A percentile compares a stretch with the other conserved stretches of the same genome.
Evolutionary conservation across 2,113 vertebrate species (phyloP).

Genomic region (Toxostoma redivivum): DNA sequence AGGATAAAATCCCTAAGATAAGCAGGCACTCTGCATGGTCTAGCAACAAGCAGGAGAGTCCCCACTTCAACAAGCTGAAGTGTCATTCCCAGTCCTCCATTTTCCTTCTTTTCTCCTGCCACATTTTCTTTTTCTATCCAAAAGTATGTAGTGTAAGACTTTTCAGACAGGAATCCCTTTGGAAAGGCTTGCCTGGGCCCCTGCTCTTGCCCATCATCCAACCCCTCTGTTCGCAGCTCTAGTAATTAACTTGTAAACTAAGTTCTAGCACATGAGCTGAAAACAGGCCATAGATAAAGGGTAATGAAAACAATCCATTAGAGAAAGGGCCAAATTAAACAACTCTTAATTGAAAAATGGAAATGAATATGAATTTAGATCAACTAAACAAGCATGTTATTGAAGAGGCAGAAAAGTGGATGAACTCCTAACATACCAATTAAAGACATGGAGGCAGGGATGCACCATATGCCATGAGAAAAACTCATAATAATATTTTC

Average conservation of each 20-base stretch:
- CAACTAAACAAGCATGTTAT: slow-evolving; percentile 49
- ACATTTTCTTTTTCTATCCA: background rate
- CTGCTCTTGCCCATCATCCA: background rate
- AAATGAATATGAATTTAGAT: slow-evolving; percentile 59
- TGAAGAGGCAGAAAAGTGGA: slow-evolving; percentile 49
- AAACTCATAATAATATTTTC: slow-evolving; percentile 5
- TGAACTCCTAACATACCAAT: slow-evolving; percentile 44
- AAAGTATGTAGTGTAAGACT: background rate
- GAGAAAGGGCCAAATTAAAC: slow-evolving; percentile 55
- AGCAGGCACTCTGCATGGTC: background rate
- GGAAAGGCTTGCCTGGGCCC: background rate
- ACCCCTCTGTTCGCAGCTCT: background rate
- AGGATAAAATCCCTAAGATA: background rate
- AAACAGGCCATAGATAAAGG: slow-evolving; percentile 31
- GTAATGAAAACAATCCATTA: slow-evolving; percentile 58
- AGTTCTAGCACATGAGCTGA: slow-evolving; percentile 42
- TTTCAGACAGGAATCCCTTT: background rate
- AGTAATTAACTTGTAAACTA: slow-evolving; percentile 46
- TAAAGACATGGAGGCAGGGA: slow-evolving; percentile 37
- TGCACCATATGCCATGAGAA: background rate
- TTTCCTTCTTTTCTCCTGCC: background rate
- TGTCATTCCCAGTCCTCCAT: background rate
- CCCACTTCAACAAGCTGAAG: background rate
- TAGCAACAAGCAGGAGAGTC: background rate
- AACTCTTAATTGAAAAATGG: slow-evolving; percentile 61